These are phyloP conservation scores for Doryteuthis pealeii DNA, from an alignment of 1,140 invertebrate genomes.

Conservation along the genomic window DNA sequence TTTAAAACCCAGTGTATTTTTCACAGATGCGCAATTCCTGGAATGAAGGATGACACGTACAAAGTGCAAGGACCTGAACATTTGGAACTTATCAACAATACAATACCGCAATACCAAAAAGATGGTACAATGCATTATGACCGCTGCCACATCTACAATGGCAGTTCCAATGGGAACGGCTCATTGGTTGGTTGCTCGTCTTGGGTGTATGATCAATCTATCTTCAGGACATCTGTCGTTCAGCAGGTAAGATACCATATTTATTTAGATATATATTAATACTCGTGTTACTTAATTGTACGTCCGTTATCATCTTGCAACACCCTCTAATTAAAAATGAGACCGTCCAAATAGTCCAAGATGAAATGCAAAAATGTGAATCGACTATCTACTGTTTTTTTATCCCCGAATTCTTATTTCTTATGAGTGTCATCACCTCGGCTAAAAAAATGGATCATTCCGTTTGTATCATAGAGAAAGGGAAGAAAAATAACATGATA, in stretches of 20 bases:
- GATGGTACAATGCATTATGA: slow-evolving; percentile 14
- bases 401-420: no score
- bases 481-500: no score
- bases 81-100: slow-evolving; percentile 17
- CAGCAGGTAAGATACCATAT: slow-evolving; percentile 29
- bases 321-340: no score
- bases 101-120: slow-evolving; percentile 19
- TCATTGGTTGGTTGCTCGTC: slow-evolving; percentile 21
- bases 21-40: slow-evolving; percentile 24
- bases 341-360: no score
- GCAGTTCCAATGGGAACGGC: not conserved
- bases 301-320: no score
- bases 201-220: slow-evolving; percentile 40
- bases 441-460: no score
- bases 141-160: slow-evolving; percentile 19
- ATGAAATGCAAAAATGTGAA: no score
- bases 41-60: slow-evolving; percentile 24
- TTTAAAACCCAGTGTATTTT: not conserved
- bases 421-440: no score
- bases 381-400: no score
- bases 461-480: no score
- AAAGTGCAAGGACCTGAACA: slow-evolving; percentile 7
- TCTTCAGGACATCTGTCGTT: slow-evolving; percentile 27
- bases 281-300: no score
- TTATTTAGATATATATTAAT: no score